A percentile compares a stretch with the other conserved stretches of the same genome.
Conservation (phyloP, 1,140 invertebrate genomes). For the Pinna nobilis region DNA sequence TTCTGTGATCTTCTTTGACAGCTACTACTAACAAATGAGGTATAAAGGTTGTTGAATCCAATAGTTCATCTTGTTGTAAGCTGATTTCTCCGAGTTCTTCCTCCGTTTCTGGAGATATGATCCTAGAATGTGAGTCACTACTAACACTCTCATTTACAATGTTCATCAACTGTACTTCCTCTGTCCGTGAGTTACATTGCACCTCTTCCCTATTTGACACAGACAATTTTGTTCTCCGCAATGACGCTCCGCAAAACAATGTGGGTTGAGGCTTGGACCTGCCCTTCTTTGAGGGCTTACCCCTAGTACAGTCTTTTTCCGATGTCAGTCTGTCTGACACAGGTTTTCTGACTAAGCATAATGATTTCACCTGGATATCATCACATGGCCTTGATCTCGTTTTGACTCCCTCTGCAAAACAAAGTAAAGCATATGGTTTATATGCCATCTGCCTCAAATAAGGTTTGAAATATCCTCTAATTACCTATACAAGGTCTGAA, state of each 20-base stretch:
- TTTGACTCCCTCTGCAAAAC: slow-evolving; percentile 38
- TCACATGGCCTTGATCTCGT: slow-evolving; percentile 62
- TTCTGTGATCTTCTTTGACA: slow-evolving; percentile 41
- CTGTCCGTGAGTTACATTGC: slow-evolving; percentile 45
- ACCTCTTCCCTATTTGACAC: slow-evolving; percentile 34
- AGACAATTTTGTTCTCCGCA: slow-evolving; percentile 52
- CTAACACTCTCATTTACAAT: slow-evolving; percentile 79
- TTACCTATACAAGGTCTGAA: too few species aligned
- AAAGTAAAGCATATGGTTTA: neutral
- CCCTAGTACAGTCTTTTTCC: slow-evolving; percentile 22
- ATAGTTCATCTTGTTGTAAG: slow-evolving; percentile 60
- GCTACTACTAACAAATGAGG: slow-evolving; percentile 56
- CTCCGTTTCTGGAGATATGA: slow-evolving; percentile 44
- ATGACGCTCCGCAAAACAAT: slow-evolving; percentile 68
- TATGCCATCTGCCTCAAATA: neutral
- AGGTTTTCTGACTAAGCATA: slow-evolving; percentile 63
- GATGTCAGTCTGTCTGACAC: slow-evolving; percentile 29
- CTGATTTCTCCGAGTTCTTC: slow-evolving; percentile 50
- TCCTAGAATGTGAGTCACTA: slow-evolving; percentile 55
- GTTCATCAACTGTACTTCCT: slow-evolving; percentile 79
- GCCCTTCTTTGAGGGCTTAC: slow-evolving; percentile 44
- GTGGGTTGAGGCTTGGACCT: slow-evolving; percentile 51
- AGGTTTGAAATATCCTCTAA: too few species aligned
- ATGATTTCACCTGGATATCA: slow-evolving; percentile 66
- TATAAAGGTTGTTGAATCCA: slow-evolving; percentile 48